Evolutionary conservation across 1,140 invertebrate genomes (phyloP), one percentile per base, ranked within the genome.

Genomic region (Ditylenchus dipsaci): DNA sequence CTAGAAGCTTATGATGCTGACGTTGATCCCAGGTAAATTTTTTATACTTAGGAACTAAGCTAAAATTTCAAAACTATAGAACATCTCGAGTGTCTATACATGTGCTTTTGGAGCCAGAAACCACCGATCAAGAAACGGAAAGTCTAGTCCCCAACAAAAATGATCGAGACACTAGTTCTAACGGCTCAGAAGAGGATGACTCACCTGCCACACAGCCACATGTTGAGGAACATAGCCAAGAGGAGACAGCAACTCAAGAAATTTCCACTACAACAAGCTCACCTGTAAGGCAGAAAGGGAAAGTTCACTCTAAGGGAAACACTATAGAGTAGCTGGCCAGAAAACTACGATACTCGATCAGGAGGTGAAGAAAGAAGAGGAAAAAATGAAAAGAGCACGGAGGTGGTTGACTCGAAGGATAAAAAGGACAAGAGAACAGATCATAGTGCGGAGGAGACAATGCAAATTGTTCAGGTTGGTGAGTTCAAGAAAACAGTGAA

Each of bases 1-100:
- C 63, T 76, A n/a, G 75, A 76, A 43, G 75, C 75, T 17, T 79
- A 53, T 58, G 75, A 76, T 61, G 49, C 75, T 5, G 43, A 63
- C 9, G 76, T 75, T n/a, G 57, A 76, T 38, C 65, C 75, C 27
- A 65, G 74, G 72, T 68, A 59, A 15, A 57, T 68, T 21, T 61
- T 0, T 19, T 23, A 8, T 7, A 17, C 1, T 53, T 53, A 19
- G 3, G 3, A 26, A 53, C 3, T 53, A 15, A 17, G 8, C 15
- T 5, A 53, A 53, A 30, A 64, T n/a, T 61, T 62, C n/a, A 38
- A 3, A n/a, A 11, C 11, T 65, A 29, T 58, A 73, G 72, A 43
- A 76, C 73, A 8, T 68, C 67, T 13, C 72, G 74, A 21, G 73
- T 75, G 7, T 72, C 65, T 9, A 67, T 76, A 42, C 71, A 57